Percentiles rank a stretch among this genome's conserved stretches.
phyloP scores from a whole-genome alignment of 2,888 invertebrate species.

The Lasioglossum marginatum region DNA sequence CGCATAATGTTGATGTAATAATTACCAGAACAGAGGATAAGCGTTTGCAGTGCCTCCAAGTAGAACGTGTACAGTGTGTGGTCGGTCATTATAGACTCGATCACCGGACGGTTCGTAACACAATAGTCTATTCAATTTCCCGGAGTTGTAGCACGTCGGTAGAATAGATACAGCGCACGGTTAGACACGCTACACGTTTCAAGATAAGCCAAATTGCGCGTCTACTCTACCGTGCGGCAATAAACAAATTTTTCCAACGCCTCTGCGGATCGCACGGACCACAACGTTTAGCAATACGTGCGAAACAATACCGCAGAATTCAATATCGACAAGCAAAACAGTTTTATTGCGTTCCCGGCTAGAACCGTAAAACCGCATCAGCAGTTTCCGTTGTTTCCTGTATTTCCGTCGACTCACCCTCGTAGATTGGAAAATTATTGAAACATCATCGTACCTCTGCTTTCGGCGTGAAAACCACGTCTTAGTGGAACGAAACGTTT shows the following conservation, averaged over 20 bases:
- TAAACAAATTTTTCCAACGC: neutral
- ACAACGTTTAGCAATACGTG: neutral
- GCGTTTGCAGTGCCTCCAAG: neutral
- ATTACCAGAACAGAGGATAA: neutral
- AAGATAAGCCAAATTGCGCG: neutral
- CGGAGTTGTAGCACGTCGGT: neutral
- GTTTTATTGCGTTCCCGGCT: neutral
- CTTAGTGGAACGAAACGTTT: neutral
- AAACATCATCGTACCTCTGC: constrained; percentile 28
- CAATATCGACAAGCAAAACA: constrained; percentile 3
- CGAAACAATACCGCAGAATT: neutral
- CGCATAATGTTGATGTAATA: neutral
- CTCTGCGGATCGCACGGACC: neutral
- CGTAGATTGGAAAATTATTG: constrained; percentile 42
- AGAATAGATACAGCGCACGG: neutral
- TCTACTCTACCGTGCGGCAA: neutral
- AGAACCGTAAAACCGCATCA: constrained; percentile 6
- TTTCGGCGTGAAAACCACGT: neutral
- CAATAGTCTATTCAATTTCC: neutral
- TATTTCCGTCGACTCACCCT: constrained; percentile 35
- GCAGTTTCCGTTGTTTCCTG: constrained; percentile 14
- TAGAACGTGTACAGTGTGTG: neutral
- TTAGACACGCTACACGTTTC: neutral
- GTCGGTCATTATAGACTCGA: neutral
- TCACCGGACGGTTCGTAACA: neutral